Evolutionary conservation across 2,888 invertebrate genomes (phyloP), one percentile per base, ranked within the genome.

Genomic region (Drosophila sordidapex): DNA sequence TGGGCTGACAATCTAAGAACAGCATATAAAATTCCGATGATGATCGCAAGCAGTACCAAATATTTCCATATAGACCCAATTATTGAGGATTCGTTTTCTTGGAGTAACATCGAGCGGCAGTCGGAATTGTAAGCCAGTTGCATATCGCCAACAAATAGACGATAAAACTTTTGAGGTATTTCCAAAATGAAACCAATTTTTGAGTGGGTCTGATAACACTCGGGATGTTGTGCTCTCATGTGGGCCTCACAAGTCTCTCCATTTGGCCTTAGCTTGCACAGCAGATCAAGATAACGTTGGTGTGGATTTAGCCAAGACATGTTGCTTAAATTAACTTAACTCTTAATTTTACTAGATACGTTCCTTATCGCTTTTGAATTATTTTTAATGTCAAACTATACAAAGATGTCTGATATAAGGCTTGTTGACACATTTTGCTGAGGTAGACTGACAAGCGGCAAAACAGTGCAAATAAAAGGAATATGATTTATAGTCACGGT

Each of bases 21-120:
- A 29, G 40, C 82, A 59, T 59, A 77, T 13, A 77, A 25, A 21
- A 77, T 70, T n/a, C 51, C 78, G 3, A 81, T 49, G 27, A 58
- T 65, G 43, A 65, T 33, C 6, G 59, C 81, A 6, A 81, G 33
- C 2, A 81, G 4, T 13, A 77, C 8, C 13, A 71, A 6, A n/a
- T 21, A 25, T 38, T 57, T 71, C 10, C 62, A 61, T 18, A 52
- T 11, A 31, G 18, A 11, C 0, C 18, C 21, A 13, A 53, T 5
- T 15, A 68, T 4, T n/a, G 29, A 13, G 6, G 49, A 29, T 1
- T 75, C 59, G 2, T 58, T 21, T 5, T 46, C 49, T 18, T 57
- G n/a, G 11, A 36, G 52, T 8, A 36, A n/a, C 40, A 56, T 35
- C 5, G 31, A 10, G 29, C 38, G 21, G 15, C 4, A 11, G 2